These are phyloP conservation scores for Deilephila elpenor DNA, from an alignment of 2,888 invertebrate species.

Conservation along the genomic window DNA sequence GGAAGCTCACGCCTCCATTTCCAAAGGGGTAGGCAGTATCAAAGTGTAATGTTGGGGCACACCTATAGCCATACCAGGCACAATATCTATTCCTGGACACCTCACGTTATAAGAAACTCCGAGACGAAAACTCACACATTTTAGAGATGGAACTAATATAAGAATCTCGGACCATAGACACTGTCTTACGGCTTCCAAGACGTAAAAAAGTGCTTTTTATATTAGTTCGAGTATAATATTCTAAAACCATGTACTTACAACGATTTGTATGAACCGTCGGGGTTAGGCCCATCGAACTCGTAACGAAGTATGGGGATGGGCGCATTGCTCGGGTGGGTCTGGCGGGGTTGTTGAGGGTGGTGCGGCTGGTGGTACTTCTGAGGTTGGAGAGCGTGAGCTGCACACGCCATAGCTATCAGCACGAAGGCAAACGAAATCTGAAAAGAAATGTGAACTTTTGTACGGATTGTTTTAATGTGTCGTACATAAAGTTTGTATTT, in stretches of 20 bases:
- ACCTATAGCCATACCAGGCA: too few relatives aligned
- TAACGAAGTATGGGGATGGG: slow-evolving; percentile 85
- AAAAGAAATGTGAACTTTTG: slow-evolving; percentile 39
- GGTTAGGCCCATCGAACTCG: slow-evolving; percentile 86
- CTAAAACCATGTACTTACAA: slow-evolving; percentile 62
- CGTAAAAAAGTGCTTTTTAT: background rate
- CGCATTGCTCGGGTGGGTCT: slow-evolving; percentile 59
- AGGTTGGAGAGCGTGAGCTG: slow-evolving; percentile 55
- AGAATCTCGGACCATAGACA: background rate
- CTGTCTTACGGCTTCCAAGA: background rate
- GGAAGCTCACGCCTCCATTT: too few relatives aligned
- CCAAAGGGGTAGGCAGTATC: too few relatives aligned
- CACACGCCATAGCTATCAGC: slow-evolving; percentile 49
- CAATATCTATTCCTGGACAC: too few relatives aligned
- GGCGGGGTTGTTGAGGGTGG: too few relatives aligned
- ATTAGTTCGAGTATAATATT: background rate
- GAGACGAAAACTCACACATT: too few relatives aligned
- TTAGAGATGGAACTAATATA: too few relatives aligned
- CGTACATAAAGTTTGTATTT: background rate
- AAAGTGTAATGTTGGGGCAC: too few relatives aligned
- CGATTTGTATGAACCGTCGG: slow-evolving; percentile 87
- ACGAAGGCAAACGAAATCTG: slow-evolving; percentile 65
- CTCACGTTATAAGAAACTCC: too few relatives aligned
- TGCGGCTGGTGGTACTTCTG: too few relatives aligned
- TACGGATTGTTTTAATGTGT: background rate